Evolutionary conservation across 92 coral and sea anemone genomes (phyloP).

Genomic region (Scolanthus callimorphus): DNA sequence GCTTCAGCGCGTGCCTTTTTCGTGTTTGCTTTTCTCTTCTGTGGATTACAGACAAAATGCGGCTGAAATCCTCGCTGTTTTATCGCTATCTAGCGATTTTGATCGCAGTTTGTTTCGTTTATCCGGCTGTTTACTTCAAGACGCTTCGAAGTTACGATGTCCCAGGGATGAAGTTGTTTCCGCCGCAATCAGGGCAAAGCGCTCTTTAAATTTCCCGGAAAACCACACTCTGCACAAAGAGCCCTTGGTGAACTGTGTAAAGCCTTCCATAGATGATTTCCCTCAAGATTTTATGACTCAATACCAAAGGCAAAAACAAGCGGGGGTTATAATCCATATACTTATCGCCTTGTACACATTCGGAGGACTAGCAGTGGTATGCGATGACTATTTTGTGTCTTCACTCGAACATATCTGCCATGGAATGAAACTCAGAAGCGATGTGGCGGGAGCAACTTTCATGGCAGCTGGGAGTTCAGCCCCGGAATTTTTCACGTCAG

Average conservation of each 20-base stretch:
- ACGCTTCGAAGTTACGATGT: no score
- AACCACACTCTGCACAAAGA: not conserved
- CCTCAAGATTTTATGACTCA: conserved; percentile 73
- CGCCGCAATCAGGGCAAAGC: not conserved
- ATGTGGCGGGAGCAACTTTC: conserved; percentile 89
- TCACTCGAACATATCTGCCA: conserved; percentile 60
- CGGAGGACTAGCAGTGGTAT: conserved; percentile 53
- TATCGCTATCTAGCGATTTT: conserved; percentile 22
- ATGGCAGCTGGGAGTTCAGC: conserved; percentile 89
- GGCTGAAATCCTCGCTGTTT: conserved; percentile 6
- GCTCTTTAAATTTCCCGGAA: not conserved
- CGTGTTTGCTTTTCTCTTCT: not conserved
- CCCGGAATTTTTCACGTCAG: conserved; percentile 73
- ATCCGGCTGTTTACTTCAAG: conserved; percentile 47
- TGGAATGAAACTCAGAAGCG: conserved; percentile 36
- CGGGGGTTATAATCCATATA: conserved; percentile 44
- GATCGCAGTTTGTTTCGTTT: conserved; percentile 43
- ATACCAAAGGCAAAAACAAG: conserved; percentile 49
- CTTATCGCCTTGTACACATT: conserved; percentile 60
- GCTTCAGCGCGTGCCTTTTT: not conserved
- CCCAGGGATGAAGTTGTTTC: no score
- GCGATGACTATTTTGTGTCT: conserved; percentile 79
- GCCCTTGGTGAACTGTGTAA: conserved; percentile 59
- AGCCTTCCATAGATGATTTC: conserved; percentile 73
- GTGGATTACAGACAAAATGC: conserved; percentile 2